Evolutionary conservation across 2,888 invertebrate genomes (phyloP), one percentile per base, ranked within the genome.

Genomic region (Sphaeridia pumilis): DNA sequence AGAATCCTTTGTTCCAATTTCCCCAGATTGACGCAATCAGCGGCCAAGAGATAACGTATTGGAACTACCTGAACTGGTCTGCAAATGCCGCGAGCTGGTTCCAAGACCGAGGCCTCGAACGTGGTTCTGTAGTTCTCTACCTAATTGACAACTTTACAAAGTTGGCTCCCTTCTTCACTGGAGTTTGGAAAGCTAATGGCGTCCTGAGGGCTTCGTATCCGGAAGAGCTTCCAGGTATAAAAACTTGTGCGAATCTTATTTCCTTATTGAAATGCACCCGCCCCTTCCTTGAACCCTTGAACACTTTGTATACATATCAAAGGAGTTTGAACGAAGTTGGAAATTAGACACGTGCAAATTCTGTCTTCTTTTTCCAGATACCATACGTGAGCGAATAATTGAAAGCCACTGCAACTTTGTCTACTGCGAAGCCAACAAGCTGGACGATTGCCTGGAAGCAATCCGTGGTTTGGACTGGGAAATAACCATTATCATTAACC

Each of bases 161-260:
- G 34, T 47, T 57, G 3, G 58, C 57, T 4, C 10, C 58, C 3
- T 57, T 64, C 25, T 49, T 58, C 4, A 50, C 36, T 28, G 64
- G 64, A 14, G 52, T 64, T n/a, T 64, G 64, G 64, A 22, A 56
- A 31, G 61, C 64, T 1, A 62, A 62, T 48, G 64, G 64, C 5
- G 48, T 56, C 14, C 50, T 56, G 7, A 20, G 64, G 36, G 56
- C 59, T 7, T 51, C 52, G 1, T 64, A 64, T 49, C 58, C 60
- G 1, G 64, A 64, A 35, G 64, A 61, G 21, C 54, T 58, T 28
- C 56, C 55, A 48, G 59, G 63, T 63, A 36, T 49, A 14, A 20
- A n/a, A n/a, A n/a, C n/a, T n/a, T n/a, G n/a, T n/a, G n/a, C n/a
- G n/a, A n/a, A n/a, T n/a, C n/a, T n/a, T n/a, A n/a, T n/a, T n/a